Evolutionary conservation across 2,888 invertebrate species (phyloP), one percentile per base, ranked within the genome.

Genomic region (Galeruca laticollis): DNA sequence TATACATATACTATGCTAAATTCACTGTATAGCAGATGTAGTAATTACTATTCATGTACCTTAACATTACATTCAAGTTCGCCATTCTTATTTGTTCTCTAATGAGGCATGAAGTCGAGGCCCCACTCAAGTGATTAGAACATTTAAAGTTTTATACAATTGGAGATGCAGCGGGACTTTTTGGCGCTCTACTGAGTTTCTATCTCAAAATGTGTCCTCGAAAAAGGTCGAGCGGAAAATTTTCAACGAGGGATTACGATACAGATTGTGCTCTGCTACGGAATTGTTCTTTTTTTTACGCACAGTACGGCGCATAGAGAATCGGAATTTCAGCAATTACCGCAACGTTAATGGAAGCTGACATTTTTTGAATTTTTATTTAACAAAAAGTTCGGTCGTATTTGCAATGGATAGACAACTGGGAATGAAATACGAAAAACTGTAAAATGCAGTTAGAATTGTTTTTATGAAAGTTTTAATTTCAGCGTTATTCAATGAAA

Each of bases 81-180:
- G 18, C 47, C 26, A 31, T 61, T 20, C 61, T 61, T 61, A 51
- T 49, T 61, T 51, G 61, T 61, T 18, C 61, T 35, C 61, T 61
- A 61, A 61, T 61, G 61, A 61, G 61, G 49, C 61, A 51, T 11
- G 61, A 49, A 61, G 51, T 13, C n/a, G 49, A 18, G 31, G 26
- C 51, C 18, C 20, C 60, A 61, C 37, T 51, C 60, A 43, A 51
- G 61, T 61, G 61, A 61, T 61, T 61, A 61, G 51, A 15, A 20
- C 49, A 35, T 61, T 51, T 60, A 40, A 6, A 60, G 47, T 33
- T 61, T 18, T 51, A 51, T 35, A 20, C 15, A 61, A 61, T 61
- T 31, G 35, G 51, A 61, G 18, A 20, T 35, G 37, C 6, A 13
- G 35, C 35, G 6, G 21, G 35, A 35, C 31, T 57, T 57, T 57